Percentiles rank a stretch among this genome's conserved stretches.
phyloP scores from a whole-genome alignment of 2,113 vertebrate species.

The Colius striatus region DNA sequence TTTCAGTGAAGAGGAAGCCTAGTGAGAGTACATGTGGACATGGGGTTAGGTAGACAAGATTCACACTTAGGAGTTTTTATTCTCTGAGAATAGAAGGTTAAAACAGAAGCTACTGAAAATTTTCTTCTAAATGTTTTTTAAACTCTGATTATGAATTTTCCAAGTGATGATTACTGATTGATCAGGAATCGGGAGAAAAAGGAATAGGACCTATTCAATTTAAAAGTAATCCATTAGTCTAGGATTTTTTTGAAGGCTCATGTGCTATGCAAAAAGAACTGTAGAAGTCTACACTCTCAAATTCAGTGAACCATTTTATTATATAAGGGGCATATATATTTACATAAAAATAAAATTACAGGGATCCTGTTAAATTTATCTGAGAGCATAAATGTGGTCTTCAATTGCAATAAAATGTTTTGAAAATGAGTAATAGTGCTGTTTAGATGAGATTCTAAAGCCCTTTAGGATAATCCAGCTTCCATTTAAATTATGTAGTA shows the following conservation, averaged over 20 bases:
- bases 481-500: conserved; percentile 63
- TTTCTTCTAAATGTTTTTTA: not conserved
- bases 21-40: not conserved
- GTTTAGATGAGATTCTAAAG: conserved; percentile 64
- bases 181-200: not conserved
- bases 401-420: conserved; percentile 46
- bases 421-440: conserved; percentile 45
- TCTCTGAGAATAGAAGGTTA: not conserved
- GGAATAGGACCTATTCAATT: not conserved
- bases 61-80: not conserved
- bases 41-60: not conserved
- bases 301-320: conserved; percentile 32
- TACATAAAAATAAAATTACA: conserved; percentile 60
- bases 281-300: not conserved
- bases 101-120: not conserved
- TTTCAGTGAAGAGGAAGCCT: not conserved
- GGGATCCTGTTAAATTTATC: conserved; percentile 56
- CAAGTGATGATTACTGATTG: not conserved
- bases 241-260: not conserved
- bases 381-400: conserved; percentile 2
- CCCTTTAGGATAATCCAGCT: conserved; percentile 56
- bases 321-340: conserved; percentile 29
- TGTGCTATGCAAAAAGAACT: not conserved
- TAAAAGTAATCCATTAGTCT: not conserved
- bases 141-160: not conserved